phyloP scores from a whole-genome alignment of 1,140 invertebrate genomes.

The Cryptotermes secundus region DNA sequence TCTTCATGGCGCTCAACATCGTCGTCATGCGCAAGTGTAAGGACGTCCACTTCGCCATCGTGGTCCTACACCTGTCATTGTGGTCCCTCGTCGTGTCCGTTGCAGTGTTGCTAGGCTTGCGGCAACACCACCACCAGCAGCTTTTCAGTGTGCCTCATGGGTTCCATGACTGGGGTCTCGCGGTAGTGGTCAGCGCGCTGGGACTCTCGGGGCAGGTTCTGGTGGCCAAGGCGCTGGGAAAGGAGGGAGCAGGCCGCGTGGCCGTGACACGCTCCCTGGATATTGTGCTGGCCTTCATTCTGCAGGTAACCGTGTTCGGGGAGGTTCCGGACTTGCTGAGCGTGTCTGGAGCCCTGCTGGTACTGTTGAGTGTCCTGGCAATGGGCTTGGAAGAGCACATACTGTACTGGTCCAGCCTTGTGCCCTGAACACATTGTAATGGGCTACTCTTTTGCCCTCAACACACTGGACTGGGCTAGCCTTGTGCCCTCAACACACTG shows the following conservation, averaged over 20 bases:
- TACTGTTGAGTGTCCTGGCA: conserved; percentile 51
- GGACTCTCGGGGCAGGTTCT: conserved; percentile 52
- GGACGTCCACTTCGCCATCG: conserved; percentile 53
- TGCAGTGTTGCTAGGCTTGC: conserved; percentile 37
- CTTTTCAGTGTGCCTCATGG: conserved; percentile 40
- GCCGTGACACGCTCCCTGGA: conserved; percentile 55
- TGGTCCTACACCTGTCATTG: conserved; percentile 52
- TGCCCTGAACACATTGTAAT: conserved; percentile 26
- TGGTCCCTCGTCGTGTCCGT: conserved; percentile 49
- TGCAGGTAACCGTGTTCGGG: conserved; percentile 53
- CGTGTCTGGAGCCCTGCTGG: conserved; percentile 49
- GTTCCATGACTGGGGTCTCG: conserved; percentile 47
- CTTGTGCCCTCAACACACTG: too few species aligned
- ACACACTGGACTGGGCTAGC: too few species aligned
- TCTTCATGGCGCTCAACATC: conserved; percentile 55
- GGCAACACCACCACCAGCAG: background rate
- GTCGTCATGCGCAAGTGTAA: conserved; percentile 55
- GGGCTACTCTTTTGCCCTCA: too few species aligned
- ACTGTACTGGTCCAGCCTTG: conserved; percentile 15
- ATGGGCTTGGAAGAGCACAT: conserved; percentile 52
- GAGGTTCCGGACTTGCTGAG: conserved; percentile 52
- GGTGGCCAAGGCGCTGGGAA: conserved; percentile 51
- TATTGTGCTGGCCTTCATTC: conserved; percentile 54
- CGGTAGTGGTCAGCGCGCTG: conserved; percentile 43
- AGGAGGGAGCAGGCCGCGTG: conserved; percentile 55